phyloP scores from a whole-genome alignment of 2,888 invertebrate genomes.

The Drosophila mayaguana region DNA sequence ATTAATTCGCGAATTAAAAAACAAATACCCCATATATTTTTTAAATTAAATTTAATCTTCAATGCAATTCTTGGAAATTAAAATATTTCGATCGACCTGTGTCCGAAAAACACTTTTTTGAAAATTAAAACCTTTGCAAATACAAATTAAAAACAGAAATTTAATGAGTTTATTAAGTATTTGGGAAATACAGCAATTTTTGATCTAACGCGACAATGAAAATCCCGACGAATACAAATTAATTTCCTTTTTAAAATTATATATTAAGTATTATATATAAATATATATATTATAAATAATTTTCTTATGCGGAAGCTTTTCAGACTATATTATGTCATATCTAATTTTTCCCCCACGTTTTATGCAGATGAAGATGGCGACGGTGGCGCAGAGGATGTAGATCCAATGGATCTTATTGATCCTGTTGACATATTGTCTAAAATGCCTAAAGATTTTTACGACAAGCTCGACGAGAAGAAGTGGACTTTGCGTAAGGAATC shows the following conservation, averaged over 20 bases:
- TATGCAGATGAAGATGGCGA: slow-evolving; percentile 86
- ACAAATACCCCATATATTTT: background rate
- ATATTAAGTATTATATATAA: background rate
- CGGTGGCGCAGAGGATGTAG: slow-evolving; percentile 87
- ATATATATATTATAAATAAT: background rate
- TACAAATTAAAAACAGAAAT: no score
- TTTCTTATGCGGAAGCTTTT: background rate
- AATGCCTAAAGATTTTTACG: slow-evolving; percentile 97
- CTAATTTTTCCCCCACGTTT: background rate
- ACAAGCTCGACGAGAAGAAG: slow-evolving; percentile 96
- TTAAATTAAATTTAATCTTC: background rate
- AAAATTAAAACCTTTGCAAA: background rate
- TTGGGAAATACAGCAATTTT: background rate
- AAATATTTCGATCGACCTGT: background rate
- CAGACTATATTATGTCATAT: background rate
- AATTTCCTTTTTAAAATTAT: no score
- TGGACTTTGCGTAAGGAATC: slow-evolving; percentile 99
- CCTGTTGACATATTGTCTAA: slow-evolving; percentile 97
- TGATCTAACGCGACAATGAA: no score
- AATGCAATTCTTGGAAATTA: background rate
- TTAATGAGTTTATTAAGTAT: background rate
- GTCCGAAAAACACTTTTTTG: no score
- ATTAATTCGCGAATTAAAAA: background rate
- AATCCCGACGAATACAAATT: no score
- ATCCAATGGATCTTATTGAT: slow-evolving; percentile 95